Conservation (phyloP, 2,888 invertebrate genomes). For the Phortica okadai region DNA sequence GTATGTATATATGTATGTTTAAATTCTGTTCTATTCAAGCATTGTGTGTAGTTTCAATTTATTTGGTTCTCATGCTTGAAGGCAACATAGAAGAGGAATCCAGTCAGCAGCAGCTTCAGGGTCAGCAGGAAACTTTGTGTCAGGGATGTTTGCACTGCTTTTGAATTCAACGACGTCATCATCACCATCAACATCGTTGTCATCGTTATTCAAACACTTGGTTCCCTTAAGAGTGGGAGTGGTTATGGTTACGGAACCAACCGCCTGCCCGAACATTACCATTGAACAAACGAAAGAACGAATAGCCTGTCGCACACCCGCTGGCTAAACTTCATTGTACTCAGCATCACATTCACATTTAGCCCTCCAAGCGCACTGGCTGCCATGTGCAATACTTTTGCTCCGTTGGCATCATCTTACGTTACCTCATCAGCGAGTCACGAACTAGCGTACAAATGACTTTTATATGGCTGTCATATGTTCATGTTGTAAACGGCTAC, state of each 20-base stretch:
- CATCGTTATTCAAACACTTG: neutral
- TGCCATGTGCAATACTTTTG: slow-evolving; percentile 20
- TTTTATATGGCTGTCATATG: slow-evolving; percentile 64
- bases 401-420: slow-evolving; percentile 8
- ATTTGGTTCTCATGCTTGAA: slow-evolving; percentile 54
- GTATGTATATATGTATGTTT: slow-evolving; percentile 35
- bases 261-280: slow-evolving; percentile 36
- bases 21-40: slow-evolving; percentile 29
- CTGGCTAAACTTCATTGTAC: neutral
- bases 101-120: neutral
- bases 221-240: slow-evolving; percentile 59
- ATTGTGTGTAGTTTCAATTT: slow-evolving; percentile 64
- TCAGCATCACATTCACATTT: slow-evolving; percentile 9
- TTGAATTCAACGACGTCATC: slow-evolving; percentile 30
- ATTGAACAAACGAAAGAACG: neutral
- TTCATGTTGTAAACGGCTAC: slow-evolving; percentile 69
- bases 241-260: slow-evolving; percentile 56
- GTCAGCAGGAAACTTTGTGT: neutral
- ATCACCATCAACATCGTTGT: slow-evolving; percentile 22
- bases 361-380: slow-evolving; percentile 1
- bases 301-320: neutral
- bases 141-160: slow-evolving; percentile 57
- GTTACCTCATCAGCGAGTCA: slow-evolving; percentile 2
- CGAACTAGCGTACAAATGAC: slow-evolving; percentile 62
- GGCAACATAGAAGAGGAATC: slow-evolving; percentile 24